A percentile compares a stretch with the other conserved stretches of the same genome.
Evolutionary conservation across 2,797 vertebrate species (phyloP).

Genomic region (Trichosurus vulpecula): DNA sequence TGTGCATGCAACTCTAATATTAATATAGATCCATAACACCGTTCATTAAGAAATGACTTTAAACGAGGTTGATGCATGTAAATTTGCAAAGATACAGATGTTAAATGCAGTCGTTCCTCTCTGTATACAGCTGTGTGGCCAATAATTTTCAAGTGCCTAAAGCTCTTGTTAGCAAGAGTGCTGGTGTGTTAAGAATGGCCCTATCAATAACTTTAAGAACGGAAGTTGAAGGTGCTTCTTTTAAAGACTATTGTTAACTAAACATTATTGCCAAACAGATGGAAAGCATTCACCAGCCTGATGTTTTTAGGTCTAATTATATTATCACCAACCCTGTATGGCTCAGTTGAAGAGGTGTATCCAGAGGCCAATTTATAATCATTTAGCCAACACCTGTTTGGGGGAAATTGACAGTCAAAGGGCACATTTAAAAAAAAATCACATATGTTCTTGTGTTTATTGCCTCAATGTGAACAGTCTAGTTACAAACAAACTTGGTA

Average conservation of each 20-base stretch:
- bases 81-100: conserved; percentile 88
- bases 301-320: conserved; percentile 98
- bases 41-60: conserved; percentile 89
- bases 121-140: conserved; percentile 82
- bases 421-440: conserved; percentile 88
- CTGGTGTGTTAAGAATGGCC: conserved; percentile 87
- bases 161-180: conserved; percentile 86
- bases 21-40: conserved; percentile 83
- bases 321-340: conserved; percentile 94
- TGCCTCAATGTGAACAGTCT: conserved; percentile 86
- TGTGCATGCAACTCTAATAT: conserved; percentile 85
- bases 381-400: conserved; percentile 99
- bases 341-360: conserved; percentile 95
- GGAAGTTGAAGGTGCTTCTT: conserved; percentile 91
- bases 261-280: conserved; percentile 95
- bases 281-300: conserved; percentile 93
- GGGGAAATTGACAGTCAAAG: conserved; percentile 94
- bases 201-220: conserved; percentile 89
- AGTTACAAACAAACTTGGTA: conserved; percentile 83
- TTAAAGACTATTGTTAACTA: conserved; percentile 90
- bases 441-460: conserved; percentile 89
- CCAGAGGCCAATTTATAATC: conserved; percentile 99
- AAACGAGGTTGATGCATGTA: conserved; percentile 86
- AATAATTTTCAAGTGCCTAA: conserved; percentile 88
- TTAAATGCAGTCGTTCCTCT: conserved; percentile 86